Base-by-base conservation (phyloP, 2,797 vertebrate species). In the Ptychadena robeensis region DNA sequence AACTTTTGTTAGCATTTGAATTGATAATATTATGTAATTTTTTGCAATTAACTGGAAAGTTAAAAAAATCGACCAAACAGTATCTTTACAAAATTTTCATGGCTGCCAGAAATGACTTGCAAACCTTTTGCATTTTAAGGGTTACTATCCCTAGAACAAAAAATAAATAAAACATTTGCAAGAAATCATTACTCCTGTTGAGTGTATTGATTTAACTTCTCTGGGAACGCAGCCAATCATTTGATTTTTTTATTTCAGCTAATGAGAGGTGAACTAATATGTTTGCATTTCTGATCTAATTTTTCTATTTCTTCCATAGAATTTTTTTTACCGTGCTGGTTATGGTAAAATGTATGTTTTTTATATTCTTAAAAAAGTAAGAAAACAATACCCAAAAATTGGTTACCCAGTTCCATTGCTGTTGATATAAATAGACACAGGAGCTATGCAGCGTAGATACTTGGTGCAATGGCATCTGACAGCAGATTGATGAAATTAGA, bases 401-500 rank as follows among this genome's bases (percentile, higher is more conserved):
- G 14, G 15, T 15, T 38, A 57, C 12, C n/a, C 48, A 76, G 64
- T 32, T 40, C 14, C 18, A 44, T 76, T 25, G 70, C 15, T 64
- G 31, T 15, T 40, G 9, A 10, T 27, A 31, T 30, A 48, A 76
- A 82, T 61, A 35, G 65, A 38, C 68, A 61, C 44, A 61, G 3
- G 14, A 61, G 27, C 28, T 53, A 25, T 2, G 64, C 64, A 63
- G 53, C 18, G 53, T 5, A 44, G 31, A 65, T 35, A 73, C 69
- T 27, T 64, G 79, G 79, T 64, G 40, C 57, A 44, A 27, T 9
- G 31, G 31, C 18, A 38, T 59, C 65, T 67, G 80, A 81, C 71
- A 64, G 32, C 27, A 69, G 40, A 75, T 75, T 69, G 80, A 69
- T 68, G 27, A n/a, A 82, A 75, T 82, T 75, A 75, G 31, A 53